These are phyloP conservation scores for Epicauta chinensis DNA, from an alignment of 1,140 invertebrate genomes.

Conservation along the genomic window DNA sequence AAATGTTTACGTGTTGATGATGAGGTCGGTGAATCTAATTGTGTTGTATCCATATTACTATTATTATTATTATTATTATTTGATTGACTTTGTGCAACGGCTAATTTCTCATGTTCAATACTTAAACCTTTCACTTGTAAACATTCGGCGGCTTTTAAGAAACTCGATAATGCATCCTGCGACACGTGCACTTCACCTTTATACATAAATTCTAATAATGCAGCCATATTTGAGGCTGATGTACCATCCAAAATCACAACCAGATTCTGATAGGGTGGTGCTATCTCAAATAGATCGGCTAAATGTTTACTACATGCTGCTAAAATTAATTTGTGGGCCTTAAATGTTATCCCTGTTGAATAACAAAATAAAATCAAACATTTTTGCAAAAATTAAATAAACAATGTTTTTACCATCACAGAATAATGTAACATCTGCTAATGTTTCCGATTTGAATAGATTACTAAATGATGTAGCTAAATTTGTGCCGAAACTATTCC, in stretches of 20 bases:
- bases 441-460: constrained; percentile 82
- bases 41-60: constrained; percentile 36
- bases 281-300: constrained; percentile 84
- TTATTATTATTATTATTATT: constrained; percentile 41
- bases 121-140: constrained; percentile 77
- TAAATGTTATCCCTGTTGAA: constrained; percentile 77
- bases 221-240: constrained; percentile 80
- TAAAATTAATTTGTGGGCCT: constrained; percentile 80
- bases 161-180: constrained; percentile 80
- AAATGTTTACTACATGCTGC: constrained; percentile 92
- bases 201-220: constrained; percentile 89
- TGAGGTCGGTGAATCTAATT: constrained; percentile 29
- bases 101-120: constrained; percentile 69
- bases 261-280: constrained; percentile 71
- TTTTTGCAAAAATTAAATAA: background rate
- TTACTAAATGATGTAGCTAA: constrained; percentile 81
- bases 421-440: constrained; percentile 83
- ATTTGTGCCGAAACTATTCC: constrained; percentile 87
- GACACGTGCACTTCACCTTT: constrained; percentile 87
- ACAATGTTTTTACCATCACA: constrained; percentile 71
- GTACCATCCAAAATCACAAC: constrained; percentile 85
- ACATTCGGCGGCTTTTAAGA: constrained; percentile 84
- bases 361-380: constrained; percentile 1
- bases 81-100: constrained; percentile 57
- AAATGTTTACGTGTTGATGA: constrained; percentile 14